Evolutionary conservation across 2,888 invertebrate species (phyloP), one percentile per base, ranked within the genome.

Genomic region (Danaus chrysippus): DNA sequence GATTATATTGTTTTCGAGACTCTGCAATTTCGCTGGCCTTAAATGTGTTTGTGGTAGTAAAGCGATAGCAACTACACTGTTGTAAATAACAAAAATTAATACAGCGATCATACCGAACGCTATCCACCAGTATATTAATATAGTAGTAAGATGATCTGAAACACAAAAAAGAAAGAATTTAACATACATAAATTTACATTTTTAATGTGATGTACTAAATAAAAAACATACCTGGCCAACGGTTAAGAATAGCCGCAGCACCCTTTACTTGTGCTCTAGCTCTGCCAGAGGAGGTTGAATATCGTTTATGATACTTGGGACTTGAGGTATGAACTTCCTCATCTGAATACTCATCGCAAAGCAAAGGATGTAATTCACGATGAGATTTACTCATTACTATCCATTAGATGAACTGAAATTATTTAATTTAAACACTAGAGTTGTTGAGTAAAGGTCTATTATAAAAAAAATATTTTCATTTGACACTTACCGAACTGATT

Each of bases 71-170:
- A 82, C 73, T 19, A 85, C 65, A 59, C 76, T 80, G 61, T 85
- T 89, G 67, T 89, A 90, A 58, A 87, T 71, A n/a, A 89, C 70
- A 43, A 89, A 83, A 15, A 83, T 78, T 44, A 77, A 74, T 44
- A 91, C 65, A 13, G 77, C 79, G 58, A 89, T 78, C 86, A 89
- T 88, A 44, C 79, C 83, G 69, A 89, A 68, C 63, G 78, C 84
- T 67, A 86, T 74, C 87, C 88, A 90, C 85, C 83, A 87, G 68
- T 84, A 86, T 5, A 75, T 73, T 5, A 86, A 66, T 53, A 84
- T 73, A 57, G 85, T 77, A n/a, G 84, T 76, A 81, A 86, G 84
- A 65, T 88, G 81, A 69, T 82, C 90, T 91, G 87, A 61, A 86
- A 73, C 54, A 58, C 43, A 61, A 66, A 65, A 57, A 56, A 61